Evolutionary conservation across 2,888 invertebrate genomes (phyloP).

Genomic region (Notocelia uddmanniana): DNA sequence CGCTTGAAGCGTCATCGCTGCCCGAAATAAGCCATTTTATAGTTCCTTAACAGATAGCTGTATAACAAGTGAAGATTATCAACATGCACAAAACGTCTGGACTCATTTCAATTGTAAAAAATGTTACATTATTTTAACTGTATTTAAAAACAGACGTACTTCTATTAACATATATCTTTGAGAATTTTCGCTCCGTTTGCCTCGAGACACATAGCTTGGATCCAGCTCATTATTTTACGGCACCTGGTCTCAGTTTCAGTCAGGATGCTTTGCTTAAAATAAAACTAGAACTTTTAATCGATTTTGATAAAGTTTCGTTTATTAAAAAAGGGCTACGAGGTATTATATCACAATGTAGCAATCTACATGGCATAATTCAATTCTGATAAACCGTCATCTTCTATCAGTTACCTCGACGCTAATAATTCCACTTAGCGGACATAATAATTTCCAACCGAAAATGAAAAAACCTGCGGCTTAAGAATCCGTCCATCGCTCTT

Average conservation of each 20-base stretch:
- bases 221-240: constrained; percentile 45
- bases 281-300: background rate
- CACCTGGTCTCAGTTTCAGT: constrained; percentile 27
- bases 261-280: constrained; percentile 3
- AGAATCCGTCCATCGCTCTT: no score
- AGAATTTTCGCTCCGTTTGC: constrained; percentile 42
- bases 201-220: constrained; percentile 42
- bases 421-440: no score
- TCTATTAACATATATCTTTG: constrained; percentile 45
- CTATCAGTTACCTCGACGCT: no score
- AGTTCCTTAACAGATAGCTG: constrained; percentile 26
- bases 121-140: constrained; percentile 46
- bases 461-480: no score
- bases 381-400: no score
- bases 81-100: constrained; percentile 45
- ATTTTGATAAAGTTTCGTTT: background rate
- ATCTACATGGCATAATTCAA: no score
- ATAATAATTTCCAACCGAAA: no score
- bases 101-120: constrained; percentile 29
- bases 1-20: constrained; percentile 25
- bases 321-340: constrained; percentile 3
- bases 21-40: constrained; percentile 40
- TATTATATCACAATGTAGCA: no score
- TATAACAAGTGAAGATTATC: constrained; percentile 34
- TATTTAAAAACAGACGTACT: constrained; percentile 46